Evolutionary conservation across 2,888 invertebrate genomes (phyloP).

Genomic region (Pseudococcus longispinus): DNA sequence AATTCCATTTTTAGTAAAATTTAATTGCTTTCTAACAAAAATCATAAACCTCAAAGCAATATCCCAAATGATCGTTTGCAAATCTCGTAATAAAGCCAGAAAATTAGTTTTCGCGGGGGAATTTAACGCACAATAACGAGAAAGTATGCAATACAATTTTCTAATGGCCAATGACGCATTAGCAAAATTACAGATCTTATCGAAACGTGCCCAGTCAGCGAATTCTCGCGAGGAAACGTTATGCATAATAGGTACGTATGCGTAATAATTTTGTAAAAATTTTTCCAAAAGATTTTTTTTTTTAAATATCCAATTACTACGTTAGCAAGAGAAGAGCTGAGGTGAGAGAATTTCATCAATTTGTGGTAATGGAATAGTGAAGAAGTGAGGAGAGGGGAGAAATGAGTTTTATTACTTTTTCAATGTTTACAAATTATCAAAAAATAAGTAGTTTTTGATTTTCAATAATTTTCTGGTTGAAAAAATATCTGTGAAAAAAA

Average conservation of each 20-base stretch:
- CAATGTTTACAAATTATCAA: too few species aligned
- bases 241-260: too few species aligned
- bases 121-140: neutral
- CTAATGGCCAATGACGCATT: slow-evolving; percentile 4
- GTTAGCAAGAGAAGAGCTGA: neutral
- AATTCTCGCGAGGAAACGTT: neutral
- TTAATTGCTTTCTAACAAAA: neutral
- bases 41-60: neutral
- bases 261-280: neutral
- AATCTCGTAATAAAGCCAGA: neutral
- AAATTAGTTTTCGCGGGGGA: neutral
- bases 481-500: too few species aligned
- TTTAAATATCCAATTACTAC: neutral
- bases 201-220: neutral
- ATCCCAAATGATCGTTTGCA: neutral
- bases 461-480: too few species aligned
- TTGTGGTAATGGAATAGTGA: neutral
- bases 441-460: too few species aligned
- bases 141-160: neutral
- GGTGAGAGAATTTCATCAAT: neutral
- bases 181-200: slow-evolving; percentile 12
- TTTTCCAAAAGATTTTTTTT: neutral
- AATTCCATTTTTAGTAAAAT: neutral
- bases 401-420: too few species aligned
- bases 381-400: neutral